These are phyloP conservation scores for Cirrhinus molitorella DNA, from an alignment of 2,797 vertebrate species.

Conservation along the genomic window DNA sequence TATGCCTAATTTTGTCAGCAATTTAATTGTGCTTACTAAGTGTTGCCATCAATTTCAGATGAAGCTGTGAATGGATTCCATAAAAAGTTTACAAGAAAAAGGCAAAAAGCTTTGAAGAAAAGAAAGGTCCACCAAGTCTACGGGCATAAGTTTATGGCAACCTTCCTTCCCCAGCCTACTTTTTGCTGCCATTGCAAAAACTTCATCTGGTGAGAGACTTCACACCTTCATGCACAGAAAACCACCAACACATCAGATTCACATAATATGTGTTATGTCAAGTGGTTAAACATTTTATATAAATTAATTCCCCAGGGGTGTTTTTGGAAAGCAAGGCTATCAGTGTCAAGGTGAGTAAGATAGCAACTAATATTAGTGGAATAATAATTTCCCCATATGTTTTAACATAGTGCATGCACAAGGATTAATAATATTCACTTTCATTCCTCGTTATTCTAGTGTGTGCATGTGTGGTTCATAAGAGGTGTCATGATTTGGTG, in stretches of 20 bases:
- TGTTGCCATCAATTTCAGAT: conserved; percentile 64
- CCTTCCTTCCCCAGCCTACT: conserved; percentile 93
- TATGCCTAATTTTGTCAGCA: not conserved
- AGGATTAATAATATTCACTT: not conserved
- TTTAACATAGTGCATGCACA: not conserved
- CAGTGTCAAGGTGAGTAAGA: conserved; percentile 93
- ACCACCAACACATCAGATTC: no score
- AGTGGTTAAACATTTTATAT: not conserved
- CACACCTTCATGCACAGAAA: no score
- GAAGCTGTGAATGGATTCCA: conserved; percentile 61
- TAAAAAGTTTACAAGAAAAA: conserved; percentile 88
- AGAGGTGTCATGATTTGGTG: conserved; percentile 94
- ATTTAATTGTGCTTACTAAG: conserved; percentile 9
- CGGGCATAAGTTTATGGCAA: conserved; percentile 99
- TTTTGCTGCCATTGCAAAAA: conserved; percentile 98
- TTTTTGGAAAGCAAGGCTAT: conserved; percentile 98
- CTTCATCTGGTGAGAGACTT: conserved; percentile 99
- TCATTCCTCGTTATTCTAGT: conserved; percentile 74
- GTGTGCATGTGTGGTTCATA: conserved; percentile 97
- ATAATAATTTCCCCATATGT: not conserved
- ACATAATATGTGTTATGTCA: no score
- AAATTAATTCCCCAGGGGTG: conserved; percentile 86
- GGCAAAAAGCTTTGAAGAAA: conserved; percentile 86
- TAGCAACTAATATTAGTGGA: not conserved
- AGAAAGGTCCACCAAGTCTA: conserved; percentile 95